These are phyloP conservation scores for Alloscopus bannaensis DNA, from an alignment of 2,888 invertebrate species.

Conservation along the genomic window DNA sequence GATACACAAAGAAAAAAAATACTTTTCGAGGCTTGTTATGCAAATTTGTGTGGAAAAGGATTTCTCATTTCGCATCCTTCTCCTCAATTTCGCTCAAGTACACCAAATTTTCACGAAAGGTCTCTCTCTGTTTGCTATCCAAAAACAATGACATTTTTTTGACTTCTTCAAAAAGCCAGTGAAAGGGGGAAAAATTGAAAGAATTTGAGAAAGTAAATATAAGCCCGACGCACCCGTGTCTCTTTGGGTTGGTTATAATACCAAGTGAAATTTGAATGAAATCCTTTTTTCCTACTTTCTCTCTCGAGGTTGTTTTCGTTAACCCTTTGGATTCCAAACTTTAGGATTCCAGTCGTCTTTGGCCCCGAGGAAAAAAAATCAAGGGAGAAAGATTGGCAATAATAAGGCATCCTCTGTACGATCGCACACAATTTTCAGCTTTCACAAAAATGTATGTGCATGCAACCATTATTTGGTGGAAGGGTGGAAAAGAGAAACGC, in stretches of 20 bases:
- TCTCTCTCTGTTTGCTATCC: not conserved
- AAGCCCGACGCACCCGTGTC: no score
- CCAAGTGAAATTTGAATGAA: no score
- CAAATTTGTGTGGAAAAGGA: not conserved
- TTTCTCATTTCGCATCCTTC: constrained; percentile 8
- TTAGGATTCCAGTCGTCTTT: no score
- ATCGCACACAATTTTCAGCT: no score
- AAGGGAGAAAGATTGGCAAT: constrained; percentile 23
- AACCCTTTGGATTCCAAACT: no score
- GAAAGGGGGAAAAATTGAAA: no score
- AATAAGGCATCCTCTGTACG: constrained; percentile 27
- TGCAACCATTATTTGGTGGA: not conserved
- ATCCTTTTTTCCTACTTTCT: no score
- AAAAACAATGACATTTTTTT: constrained; percentile 12
- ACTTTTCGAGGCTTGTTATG: not conserved
- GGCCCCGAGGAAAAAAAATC: constrained; percentile 13
- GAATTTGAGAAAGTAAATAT: no score
- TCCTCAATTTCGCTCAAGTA: not conserved
- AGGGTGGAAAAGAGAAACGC: not conserved
- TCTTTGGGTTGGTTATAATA: no score
- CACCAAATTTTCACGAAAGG: not conserved
- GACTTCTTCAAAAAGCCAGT: no score
- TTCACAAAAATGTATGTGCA: not conserved
- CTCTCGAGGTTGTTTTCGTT: no score
- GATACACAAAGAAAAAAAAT: not conserved